Base-by-base conservation (phyloP, 1,140 invertebrate species). In the Macrobrachium nipponense region DNA sequence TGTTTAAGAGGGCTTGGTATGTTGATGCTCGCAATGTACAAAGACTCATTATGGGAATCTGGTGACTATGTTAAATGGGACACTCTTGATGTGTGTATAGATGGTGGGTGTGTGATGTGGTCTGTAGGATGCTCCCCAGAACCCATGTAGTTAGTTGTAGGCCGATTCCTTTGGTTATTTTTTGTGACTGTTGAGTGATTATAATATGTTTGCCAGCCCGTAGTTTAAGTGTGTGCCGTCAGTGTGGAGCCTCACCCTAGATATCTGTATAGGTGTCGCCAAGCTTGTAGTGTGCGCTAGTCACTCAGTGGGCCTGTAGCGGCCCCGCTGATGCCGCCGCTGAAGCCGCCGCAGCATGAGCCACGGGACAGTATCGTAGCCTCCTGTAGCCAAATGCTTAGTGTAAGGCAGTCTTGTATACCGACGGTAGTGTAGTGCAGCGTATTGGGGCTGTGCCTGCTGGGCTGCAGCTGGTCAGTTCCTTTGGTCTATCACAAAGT, bases 1-100 rank as follows among this genome's bases (percentile, higher is more conserved):
- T 75, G 58, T 79, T 82, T 87, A 80, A 62, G 82, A 82, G 82
- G 82, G 87, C 87, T 84, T 87, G 77, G 82, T 87, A 87, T 84
- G 82, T 87, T 87, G 76, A 84, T 87, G 87, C 87, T 87, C 82
- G 87, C 87, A 83, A 80, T 87, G 87, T 87, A 87, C 87, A 87
- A 87, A 87, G 82, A 80, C 77, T 82, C 84, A 80, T 77, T 64
- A 62, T 73, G 75, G 75, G 84, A 84, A 77, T 84, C 73, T 84
- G 75, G 73, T 84, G 61, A 77, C 82, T 82, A 82, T 82, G 80
- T 82, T 82, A 58, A 82, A 82, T 82, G 80, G 80, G 82, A 78
- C 59, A 82, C 80, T 73, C 80, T 84, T 73, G 73, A 84, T 84
- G 75, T 84, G 82, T 84, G 82, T 84, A 23, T 77, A 77, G 73